Evolutionary conservation across 2,888 invertebrate genomes (phyloP).

Genomic region (Apamea sordens): DNA sequence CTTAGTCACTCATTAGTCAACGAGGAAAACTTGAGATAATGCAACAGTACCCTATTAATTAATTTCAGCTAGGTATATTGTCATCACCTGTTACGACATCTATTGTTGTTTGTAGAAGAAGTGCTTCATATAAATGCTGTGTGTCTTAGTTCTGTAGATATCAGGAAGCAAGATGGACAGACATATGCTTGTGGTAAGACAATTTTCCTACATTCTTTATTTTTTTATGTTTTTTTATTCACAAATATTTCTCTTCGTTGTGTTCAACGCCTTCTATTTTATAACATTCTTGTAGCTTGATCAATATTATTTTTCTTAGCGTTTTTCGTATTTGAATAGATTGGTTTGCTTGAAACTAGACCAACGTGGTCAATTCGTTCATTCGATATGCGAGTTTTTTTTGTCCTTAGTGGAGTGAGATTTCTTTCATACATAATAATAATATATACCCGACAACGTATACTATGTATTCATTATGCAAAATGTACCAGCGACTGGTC

Average conservation of each 20-base stretch:
- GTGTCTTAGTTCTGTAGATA: constrained; percentile 19
- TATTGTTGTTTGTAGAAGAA: constrained; percentile 52
- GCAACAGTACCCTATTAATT: constrained; percentile 4
- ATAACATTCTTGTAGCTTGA: not conserved
- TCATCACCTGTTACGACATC: constrained; percentile 54
- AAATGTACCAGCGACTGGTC: not conserved
- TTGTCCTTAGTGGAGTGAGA: not conserved
- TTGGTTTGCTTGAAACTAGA: constrained; percentile 6
- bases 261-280: not conserved
- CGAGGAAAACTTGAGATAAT: constrained; percentile 45
- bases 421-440: not conserved
- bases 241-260: not conserved
- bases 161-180: constrained; percentile 49
- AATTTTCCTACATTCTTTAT: not conserved
- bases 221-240: not conserved
- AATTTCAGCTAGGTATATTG: constrained; percentile 20
- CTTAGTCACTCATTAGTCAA: constrained; percentile 36
- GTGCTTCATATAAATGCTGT: constrained; percentile 45
- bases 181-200: constrained; percentile 57
- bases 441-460: not conserved
- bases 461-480: not conserved
- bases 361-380: not conserved
- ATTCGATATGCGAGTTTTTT: not conserved
- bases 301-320: not conserved
- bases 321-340: not conserved